These are phyloP conservation scores for Dioctria linearis DNA, from an alignment of 2,888 invertebrate species.

Conservation along the genomic window DNA sequence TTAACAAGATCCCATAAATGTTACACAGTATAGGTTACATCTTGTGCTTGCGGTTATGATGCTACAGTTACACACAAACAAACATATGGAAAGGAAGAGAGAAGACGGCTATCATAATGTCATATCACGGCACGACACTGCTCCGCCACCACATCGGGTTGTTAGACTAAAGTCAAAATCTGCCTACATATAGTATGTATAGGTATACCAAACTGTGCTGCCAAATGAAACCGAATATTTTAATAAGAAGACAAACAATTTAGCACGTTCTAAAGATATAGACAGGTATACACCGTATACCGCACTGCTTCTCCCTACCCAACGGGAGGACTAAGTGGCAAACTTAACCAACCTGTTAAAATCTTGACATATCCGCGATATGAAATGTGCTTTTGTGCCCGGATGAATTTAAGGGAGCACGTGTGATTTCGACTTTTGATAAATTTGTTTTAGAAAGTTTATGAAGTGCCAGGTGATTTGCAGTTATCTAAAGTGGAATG, in stretches of 20 bases:
- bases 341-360: constrained; percentile 36
- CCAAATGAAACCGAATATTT: constrained; percentile 46
- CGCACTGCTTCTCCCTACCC: neutral
- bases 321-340: neutral
- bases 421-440: constrained; percentile 41
- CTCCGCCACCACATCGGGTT: neutral
- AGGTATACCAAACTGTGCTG: neutral
- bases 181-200: neutral
- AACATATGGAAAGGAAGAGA: constrained; percentile 26
- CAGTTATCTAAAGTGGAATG: constrained; percentile 16
- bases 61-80: neutral
- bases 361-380: constrained; percentile 43
- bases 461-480: constrained; percentile 39
- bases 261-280: constrained; percentile 25
- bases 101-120: constrained; percentile 58
- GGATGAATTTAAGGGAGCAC: constrained; percentile 7
- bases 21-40: neutral
- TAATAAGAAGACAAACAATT: constrained; percentile 51
- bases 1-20: constrained; percentile 47
- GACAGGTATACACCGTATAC: neutral
- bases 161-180: constrained; percentile 37
- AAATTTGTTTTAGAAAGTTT: constrained; percentile 43
- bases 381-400: neutral
- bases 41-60: neutral
- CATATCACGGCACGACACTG: constrained; percentile 58